A percentile compares a stretch with the other conserved stretches of the same genome.
Evolutionary conservation across 2,113 vertebrate species (phyloP).

Genomic region (Caloenas nicobarica): DNA sequence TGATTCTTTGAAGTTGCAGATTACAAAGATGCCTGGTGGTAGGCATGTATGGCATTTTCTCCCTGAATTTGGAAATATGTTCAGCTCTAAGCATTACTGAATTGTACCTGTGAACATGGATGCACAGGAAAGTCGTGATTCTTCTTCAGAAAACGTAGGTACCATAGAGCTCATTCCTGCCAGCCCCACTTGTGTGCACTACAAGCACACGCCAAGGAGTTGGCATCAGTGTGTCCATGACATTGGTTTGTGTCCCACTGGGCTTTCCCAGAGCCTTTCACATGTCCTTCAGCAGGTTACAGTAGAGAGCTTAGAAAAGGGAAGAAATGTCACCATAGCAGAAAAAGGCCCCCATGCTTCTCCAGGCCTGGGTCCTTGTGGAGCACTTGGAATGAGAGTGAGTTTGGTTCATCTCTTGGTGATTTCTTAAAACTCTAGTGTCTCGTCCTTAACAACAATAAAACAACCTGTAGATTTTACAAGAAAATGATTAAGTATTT

Average conservation of each 20-base stretch:
- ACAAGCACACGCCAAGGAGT: not conserved
- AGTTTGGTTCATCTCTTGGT: not conserved
- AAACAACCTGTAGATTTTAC: not conserved
- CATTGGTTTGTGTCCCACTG: not conserved
- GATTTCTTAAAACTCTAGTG: not conserved
- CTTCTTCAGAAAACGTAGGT: not conserved
- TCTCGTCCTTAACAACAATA: not conserved
- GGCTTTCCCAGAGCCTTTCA: not conserved
- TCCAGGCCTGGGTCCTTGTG: not conserved
- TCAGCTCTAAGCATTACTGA: not conserved
- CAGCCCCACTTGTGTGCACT: not conserved
- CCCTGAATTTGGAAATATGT: not conserved
- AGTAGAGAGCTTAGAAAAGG: not conserved
- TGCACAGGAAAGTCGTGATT: not conserved
- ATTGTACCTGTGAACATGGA: not conserved
- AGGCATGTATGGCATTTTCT: not conserved
- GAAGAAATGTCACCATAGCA: not conserved
- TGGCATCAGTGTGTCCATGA: not conserved
- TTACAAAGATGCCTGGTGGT: not conserved
- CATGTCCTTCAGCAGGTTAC: not conserved
- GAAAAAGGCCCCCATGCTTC: not conserved
- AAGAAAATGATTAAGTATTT: not conserved
- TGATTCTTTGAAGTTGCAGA: not conserved
- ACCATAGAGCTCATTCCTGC: not conserved
- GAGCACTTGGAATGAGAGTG: not conserved